Evolutionary conservation across 2,797 vertebrate genomes (phyloP), one percentile per base, ranked within the genome.

Genomic region (Craterocephalus amniculus): DNA sequence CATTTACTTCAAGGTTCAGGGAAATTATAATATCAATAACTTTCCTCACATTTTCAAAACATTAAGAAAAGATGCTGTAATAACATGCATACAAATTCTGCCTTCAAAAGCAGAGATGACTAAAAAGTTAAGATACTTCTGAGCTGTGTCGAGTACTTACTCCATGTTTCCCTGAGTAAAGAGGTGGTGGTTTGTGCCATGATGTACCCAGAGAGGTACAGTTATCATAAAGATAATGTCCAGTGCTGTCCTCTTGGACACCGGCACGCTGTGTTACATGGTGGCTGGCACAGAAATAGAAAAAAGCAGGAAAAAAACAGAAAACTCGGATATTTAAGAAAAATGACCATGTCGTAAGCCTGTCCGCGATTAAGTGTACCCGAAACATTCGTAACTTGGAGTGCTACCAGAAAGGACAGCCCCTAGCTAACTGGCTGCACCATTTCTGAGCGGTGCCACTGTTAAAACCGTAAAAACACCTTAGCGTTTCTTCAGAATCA

Each of bases 321-420:
- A 20, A 67, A 54, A 72, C 61, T 18, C 67, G 72, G 31, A 88
- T 12, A 57, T 14, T 59, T 1, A 87, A 14, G 18, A 90, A n/a
- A 55, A 87, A 65, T 16, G 13, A 78, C 78, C 73, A 81, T 68
- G 85, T 45, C 2, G 81, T 54, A 29, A 86, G 31, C 27, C 58
- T 68, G 43, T 64, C 48, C 65, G 48, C 76, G 78, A 45, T 22
- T 9, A 66, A 67, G 60, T 76, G 65, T 66, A 36, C 73, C 78
- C 64, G 83, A 83, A 77, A 79, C 89, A 93, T 93, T 79, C 70
- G 91, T 79, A 43, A 22, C 11, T 52, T 5, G 38, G 12, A 56
- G 70, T 61, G 61, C 61, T 71, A 61, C 76, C 86, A 51, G 61
- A 55, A 1, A n/a, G 66, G 67, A 79, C 68, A 88, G 77, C 79